Conservation (phyloP, 1,140 invertebrate species). For the Cyclargus thomasi region DNA sequence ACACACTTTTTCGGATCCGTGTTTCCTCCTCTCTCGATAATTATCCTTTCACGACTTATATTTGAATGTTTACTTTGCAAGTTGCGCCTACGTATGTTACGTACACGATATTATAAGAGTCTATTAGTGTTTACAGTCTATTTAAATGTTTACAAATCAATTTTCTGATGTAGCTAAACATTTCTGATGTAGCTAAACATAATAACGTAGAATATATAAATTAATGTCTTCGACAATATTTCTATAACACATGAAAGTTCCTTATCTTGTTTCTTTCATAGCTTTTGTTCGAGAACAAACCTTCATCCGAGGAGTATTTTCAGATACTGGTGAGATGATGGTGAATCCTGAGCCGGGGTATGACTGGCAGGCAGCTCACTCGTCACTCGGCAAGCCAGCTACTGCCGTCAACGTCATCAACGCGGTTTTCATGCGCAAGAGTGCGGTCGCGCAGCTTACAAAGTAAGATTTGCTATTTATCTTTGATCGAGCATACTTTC, state of each 20-base stretch:
- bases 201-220: too few species aligned
- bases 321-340: constrained; percentile 69
- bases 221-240: too few species aligned
- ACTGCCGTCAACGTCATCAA: constrained; percentile 84
- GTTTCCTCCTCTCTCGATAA: neutral
- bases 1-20: constrained; percentile 31
- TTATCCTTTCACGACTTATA: neutral
- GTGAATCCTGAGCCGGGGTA: constrained; percentile 60
- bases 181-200: too few species aligned
- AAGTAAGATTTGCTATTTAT: constrained; percentile 44
- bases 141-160: too few species aligned
- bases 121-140: too few species aligned
- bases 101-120: too few species aligned
- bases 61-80: constrained; percentile 2
- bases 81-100: too few species aligned
- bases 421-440: constrained; percentile 84
- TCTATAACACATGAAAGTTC: too few species aligned
- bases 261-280: too few species aligned
- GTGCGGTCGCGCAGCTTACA: constrained; percentile 77
- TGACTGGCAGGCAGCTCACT: constrained; percentile 54
- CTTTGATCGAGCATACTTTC: neutral
- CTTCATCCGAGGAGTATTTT: constrained; percentile 9
- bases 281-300: too few species aligned
- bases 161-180: too few species aligned
- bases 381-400: constrained; percentile 43